Evolutionary conservation across 2,888 invertebrate genomes (phyloP).

Genomic region (Tetragnatha montana): DNA sequence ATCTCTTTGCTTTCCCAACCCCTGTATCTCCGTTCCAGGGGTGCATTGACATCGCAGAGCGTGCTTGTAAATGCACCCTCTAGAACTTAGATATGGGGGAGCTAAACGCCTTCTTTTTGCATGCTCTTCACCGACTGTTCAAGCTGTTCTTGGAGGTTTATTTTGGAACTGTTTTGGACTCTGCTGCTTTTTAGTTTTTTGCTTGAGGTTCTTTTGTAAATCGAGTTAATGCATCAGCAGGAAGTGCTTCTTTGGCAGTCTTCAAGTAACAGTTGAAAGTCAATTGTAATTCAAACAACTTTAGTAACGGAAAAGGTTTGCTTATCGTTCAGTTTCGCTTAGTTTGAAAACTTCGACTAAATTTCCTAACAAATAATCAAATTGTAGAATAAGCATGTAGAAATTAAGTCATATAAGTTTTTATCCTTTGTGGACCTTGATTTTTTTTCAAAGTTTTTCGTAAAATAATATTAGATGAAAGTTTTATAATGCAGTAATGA

Average conservation of each 20-base stretch:
- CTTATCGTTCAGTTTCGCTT: too few species aligned
- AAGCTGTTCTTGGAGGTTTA: background rate
- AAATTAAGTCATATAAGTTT: too few species aligned
- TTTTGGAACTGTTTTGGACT: background rate
- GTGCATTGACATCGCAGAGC: slow-evolving; percentile 63
- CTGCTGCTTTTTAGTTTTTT: background rate
- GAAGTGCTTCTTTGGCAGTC: background rate
- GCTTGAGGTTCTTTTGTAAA: background rate
- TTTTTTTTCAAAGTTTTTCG: too few species aligned
- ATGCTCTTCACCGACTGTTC: slow-evolving; percentile 3
- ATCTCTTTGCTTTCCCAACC: slow-evolving; percentile 27
- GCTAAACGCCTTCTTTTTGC: slow-evolving; percentile 33
- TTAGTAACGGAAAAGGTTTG: too few species aligned
- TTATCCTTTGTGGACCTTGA: too few species aligned
- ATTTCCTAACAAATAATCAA: too few species aligned
- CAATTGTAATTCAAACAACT: too few species aligned
- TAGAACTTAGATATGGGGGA: slow-evolving; percentile 56
- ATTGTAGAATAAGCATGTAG: too few species aligned
- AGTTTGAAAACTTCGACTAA: too few species aligned
- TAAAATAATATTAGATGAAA: too few species aligned
- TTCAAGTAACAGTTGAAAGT: too few species aligned
- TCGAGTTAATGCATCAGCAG: background rate
- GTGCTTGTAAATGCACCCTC: slow-evolving; percentile 70
- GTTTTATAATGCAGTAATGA: too few species aligned
- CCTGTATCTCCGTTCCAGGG: slow-evolving; percentile 70